Evolutionary conservation across 53 echinoderm and acorn worm genomes (phyloP), one percentile per base, ranked within the genome.

Genomic region (Echinarachnius parma): DNA sequence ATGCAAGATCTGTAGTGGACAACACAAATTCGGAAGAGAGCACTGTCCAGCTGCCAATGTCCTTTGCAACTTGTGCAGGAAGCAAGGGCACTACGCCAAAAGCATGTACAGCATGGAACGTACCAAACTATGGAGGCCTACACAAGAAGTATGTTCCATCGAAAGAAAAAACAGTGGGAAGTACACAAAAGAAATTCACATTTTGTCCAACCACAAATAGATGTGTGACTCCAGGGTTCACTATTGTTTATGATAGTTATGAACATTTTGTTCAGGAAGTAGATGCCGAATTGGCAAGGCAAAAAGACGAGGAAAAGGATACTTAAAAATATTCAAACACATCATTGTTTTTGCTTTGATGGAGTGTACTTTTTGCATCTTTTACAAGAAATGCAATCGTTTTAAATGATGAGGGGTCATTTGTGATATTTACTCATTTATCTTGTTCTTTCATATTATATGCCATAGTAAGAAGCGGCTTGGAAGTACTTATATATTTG

Each of bases 111-210:
- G 78, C 52, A 31, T 78, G 66, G 33, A 27, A 78, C 15, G 22
- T 22, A 78, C 78, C 78, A 78, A 54, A 36, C 9, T 78, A 66
- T 78, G 78, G 64, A 62, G 66, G 66, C 18, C 66, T 35, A 44
- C 53, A 66, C 50, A 78, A n/a, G n/a, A n/a, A n/a, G n/a, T n/a
- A n/a, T n/a, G n/a, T n/a, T n/a, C n/a, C n/a, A n/a, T n/a, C n/a
- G n/a, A n/a, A n/a, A n/a, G n/a, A n/a, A n/a, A n/a, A n/a, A n/a
- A n/a, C n/a, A n/a, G n/a, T n/a, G n/a, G 65, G 28, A 48, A 37
- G 33, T 66, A 78, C 52, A 48, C 47, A 64, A 47, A 82, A 82
- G 55, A 82, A 36, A 0, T 76, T 82, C 59, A 82, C 83, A 2
- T 82, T 82, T 46, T 82, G 83, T 46, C 77, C 77, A 10, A 82